These are phyloP conservation scores for Triops cancriformis DNA, from an alignment of 1,140 invertebrate genomes.

Conservation along the genomic window DNA sequence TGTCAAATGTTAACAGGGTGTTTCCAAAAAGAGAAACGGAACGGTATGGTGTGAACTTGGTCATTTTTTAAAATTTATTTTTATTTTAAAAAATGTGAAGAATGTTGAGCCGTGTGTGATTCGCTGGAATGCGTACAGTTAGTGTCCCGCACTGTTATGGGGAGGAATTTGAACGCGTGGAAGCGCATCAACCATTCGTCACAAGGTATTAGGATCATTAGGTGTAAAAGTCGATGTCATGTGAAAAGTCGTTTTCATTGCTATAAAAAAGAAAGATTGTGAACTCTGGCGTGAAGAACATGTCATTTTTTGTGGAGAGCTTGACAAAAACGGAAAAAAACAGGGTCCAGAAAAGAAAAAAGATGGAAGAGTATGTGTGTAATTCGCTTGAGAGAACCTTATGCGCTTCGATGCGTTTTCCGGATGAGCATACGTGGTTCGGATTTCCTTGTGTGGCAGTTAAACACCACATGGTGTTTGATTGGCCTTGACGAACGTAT, in stretches of 20 bases:
- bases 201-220: conserved; percentile 1
- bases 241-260: neutral
- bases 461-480: neutral
- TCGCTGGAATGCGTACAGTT: neutral
- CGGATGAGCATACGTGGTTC: neutral
- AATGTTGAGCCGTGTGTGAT: neutral
- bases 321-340: neutral
- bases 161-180: neutral
- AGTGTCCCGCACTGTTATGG: neutral
- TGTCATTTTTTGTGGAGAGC: neutral
- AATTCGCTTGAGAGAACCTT: no score
- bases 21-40: no score
- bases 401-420: neutral
- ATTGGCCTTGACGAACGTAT: neutral
- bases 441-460: neutral
- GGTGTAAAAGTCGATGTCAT: neutral
- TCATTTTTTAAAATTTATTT: no score
- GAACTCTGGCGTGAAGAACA: neutral
- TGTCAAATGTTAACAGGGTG: no score
- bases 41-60: no score
- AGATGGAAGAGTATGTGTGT: no score
- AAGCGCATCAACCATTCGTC: neutral
- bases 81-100: neutral
- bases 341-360: no score
- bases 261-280: neutral